Base-by-base conservation (phyloP, 2,888 invertebrate genomes). In the Diachrysia chrysitis region DNA sequence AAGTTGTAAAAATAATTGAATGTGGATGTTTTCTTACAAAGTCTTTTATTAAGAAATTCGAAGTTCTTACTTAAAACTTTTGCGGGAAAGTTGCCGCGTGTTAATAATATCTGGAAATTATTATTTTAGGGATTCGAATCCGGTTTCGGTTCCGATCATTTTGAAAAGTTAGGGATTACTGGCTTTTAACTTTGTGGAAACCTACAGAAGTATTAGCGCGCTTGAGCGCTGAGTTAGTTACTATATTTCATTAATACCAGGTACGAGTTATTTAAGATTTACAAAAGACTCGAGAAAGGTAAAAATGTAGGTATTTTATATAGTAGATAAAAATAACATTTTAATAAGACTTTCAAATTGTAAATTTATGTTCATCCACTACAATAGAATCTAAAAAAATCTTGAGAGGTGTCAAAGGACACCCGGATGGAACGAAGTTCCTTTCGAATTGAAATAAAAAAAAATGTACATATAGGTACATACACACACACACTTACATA, bases 1-100 rank as follows among this genome's bases (percentile, higher is more conserved):
- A 57, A 53, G 42, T 56, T 37, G 54, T 14, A 17, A 62, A 61
- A 48, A 19, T 58, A 71, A 65, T 76, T 71, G 60, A 58, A 54
- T 16, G 12, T n/a, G 32, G 16, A 35, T 48, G 48, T 51, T 56
- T 46, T 16, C 25, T 37, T 16, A 23, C 53, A 63, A 48, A 48
- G 19, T 10, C 48, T 19, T 51, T 42, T 51, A 10, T 19, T 51
- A 19, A 21, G 48, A 51, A 51, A 21, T 21, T 21, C 48, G n/a
- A n/a, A n/a, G n/a, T 42, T n/a, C n/a, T n/a, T n/a, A n/a, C n/a
- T n/a, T n/a, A 0, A 21, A 51, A 51, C 17, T 9, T 51, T 51
- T 51, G 21, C 21, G 19, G n/a, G 9, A n/a, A 19, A 21, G 21
- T 51, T 21, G 48, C 48, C 4, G 19, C 48, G 21, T 21, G 48